Base-by-base conservation (phyloP, 2,797 vertebrate genomes). In the Eremophila alpestris region DNA sequence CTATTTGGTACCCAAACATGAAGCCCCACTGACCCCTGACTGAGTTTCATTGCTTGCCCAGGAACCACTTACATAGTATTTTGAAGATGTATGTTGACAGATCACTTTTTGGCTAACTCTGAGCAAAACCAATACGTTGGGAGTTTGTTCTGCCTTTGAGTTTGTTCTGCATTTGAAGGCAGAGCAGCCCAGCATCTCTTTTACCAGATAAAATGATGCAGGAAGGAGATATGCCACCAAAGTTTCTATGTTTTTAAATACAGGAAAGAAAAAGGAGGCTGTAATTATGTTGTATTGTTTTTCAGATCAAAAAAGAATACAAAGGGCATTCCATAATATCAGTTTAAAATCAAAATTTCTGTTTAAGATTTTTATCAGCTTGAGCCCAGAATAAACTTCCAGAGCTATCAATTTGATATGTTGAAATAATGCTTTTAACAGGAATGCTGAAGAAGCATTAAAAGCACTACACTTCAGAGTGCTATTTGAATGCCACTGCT, bases 401-500 rank as follows among this genome's bases (percentile, higher is more conserved):
- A 81, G 58, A 75, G 69, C 26, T 36, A 38, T n/a, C 54, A 77
- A 30, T 77, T 27, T 68, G 59, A 22, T 68, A 83, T 16, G 60
- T 3, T 92, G 52, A 89, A 93, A 74, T 54, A 88, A 59, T 15
- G 36, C 38, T 89, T 95, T 83, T n/a, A 67, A 36, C 21, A 83
- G 75, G 85, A 94, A 85, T 51, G 65, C 71, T 93, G 81, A 94
- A 93, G 86, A 87, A 91, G 41, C 63, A 87, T 41, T 90, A 82
- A 92, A 79, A 91, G 41, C 48, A 87, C 41, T 85, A 79, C 38
- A 83, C 34, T 85, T 83, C 34, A 51, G 60, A 84, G 45, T 34
- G 75, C 60, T 62, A 52, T 59, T 81, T 90, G 71, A 92, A 75
- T 81, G 68, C 49, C 51, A 63, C 26, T 73, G 36, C 54, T 89